Evolutionary conservation across 2,888 invertebrate genomes (phyloP).

Genomic region (Hirtodrosophila histrioides): DNA sequence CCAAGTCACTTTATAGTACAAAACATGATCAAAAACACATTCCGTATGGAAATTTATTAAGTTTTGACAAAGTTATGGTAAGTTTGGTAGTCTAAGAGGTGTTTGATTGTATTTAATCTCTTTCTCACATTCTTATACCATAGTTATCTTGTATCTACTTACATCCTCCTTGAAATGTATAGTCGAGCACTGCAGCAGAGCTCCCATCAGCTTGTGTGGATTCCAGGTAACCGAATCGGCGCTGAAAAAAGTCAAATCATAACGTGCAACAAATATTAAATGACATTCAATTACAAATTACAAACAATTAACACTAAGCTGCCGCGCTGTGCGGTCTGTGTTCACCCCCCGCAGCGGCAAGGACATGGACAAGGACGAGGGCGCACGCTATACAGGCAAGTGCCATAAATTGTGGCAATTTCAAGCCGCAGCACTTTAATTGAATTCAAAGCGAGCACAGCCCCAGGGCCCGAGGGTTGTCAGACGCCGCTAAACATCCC

Average conservation of each 20-base stretch:
- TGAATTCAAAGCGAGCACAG: constrained; percentile 77
- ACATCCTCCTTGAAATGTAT: constrained; percentile 98
- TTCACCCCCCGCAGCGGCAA: constrained; percentile 27
- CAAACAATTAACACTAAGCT: constrained; percentile 83
- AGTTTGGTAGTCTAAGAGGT: too few relatives aligned
- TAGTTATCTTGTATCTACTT: constrained; percentile 84
- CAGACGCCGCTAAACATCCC: constrained; percentile 82
- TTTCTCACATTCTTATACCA: neutral
- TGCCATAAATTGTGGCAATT: constrained; percentile 81
- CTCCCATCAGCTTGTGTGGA: constrained; percentile 99
- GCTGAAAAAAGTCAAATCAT: constrained; percentile 86
- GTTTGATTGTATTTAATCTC: too few relatives aligned
- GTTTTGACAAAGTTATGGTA: too few relatives aligned
- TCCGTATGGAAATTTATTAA: too few relatives aligned
- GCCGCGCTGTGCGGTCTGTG: constrained; percentile 37
- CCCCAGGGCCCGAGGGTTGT: constrained; percentile 54
- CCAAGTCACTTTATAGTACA: too few relatives aligned
- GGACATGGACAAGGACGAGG: constrained; percentile 28
- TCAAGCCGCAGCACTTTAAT: constrained; percentile 82
- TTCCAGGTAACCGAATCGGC: constrained; percentile 99
- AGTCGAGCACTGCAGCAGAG: constrained; percentile 97
- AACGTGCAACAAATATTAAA: constrained; percentile 62
- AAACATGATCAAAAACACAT: too few relatives aligned
- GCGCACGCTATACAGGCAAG: constrained; percentile 43
- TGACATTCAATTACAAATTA: constrained; percentile 81